These are phyloP conservation scores for Aquatica leii DNA, from an alignment of 2,888 invertebrate species.

Conservation along the genomic window DNA sequence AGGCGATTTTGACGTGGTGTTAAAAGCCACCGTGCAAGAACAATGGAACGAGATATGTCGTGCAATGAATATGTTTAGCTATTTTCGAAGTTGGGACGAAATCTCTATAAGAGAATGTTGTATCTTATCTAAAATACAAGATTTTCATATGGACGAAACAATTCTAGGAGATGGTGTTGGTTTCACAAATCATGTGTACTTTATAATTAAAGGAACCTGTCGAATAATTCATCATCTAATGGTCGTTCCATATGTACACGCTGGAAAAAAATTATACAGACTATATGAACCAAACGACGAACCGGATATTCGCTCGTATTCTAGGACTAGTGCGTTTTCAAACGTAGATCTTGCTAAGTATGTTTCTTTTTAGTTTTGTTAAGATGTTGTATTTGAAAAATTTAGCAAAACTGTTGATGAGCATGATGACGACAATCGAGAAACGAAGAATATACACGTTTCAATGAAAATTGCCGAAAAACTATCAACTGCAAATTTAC, in stretches of 20 bases:
- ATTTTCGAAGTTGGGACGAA: slow-evolving; percentile 70
- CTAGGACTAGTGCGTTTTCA: too few relatives aligned
- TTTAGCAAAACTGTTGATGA: too few relatives aligned
- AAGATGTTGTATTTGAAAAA: too few relatives aligned
- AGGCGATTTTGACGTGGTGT: slow-evolving; percentile 69
- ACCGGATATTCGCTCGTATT: slow-evolving; percentile 2
- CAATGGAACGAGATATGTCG: slow-evolving; percentile 70
- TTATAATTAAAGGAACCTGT: slow-evolving; percentile 66
- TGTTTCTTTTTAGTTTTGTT: too few relatives aligned
- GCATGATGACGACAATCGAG: too few relatives aligned
- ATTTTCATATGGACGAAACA: slow-evolving; percentile 65
- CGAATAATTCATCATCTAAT: slow-evolving; percentile 67
- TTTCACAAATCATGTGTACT: slow-evolving; percentile 59
- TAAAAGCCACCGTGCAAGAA: slow-evolving; percentile 66
- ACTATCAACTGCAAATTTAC: slow-evolving; percentile 4
- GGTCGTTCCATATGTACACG: slow-evolving; percentile 56
- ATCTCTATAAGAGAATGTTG: slow-evolving; percentile 71
- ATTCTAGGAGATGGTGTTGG: slow-evolving; percentile 65
- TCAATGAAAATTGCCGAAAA: not conserved
- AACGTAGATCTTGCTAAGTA: too few relatives aligned
- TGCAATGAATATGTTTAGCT: slow-evolving; percentile 69
- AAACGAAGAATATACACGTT: not conserved
- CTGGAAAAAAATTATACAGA: slow-evolving; percentile 60
- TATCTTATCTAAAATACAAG: slow-evolving; percentile 69
- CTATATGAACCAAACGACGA: slow-evolving; percentile 62